These are phyloP conservation scores for Saccopteryx leptura DNA, from an alignment of 2,113 vertebrate species.

Conservation along the genomic window DNA sequence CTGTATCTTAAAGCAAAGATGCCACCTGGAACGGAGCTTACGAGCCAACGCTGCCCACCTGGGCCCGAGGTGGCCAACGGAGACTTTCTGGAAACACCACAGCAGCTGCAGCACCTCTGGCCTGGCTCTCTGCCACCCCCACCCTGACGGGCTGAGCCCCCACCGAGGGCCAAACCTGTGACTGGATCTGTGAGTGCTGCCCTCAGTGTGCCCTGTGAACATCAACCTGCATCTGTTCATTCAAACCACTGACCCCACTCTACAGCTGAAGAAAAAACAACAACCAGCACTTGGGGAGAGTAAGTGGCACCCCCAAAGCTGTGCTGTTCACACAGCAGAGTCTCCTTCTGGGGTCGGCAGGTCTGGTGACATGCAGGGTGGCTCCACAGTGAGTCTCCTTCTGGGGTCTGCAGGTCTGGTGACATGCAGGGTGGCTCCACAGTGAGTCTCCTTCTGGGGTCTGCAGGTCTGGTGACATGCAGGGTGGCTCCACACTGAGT, in stretches of 20 bases:
- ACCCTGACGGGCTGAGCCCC: background rate
- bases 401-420: background rate
- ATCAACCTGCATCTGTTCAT: rapidly evolving
- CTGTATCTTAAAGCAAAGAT: background rate
- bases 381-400: background rate
- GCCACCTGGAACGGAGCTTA: background rate
- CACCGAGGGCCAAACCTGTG: background rate
- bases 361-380: background rate
- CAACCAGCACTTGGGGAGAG: background rate
- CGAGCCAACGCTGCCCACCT: rapidly evolving
- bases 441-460: no score
- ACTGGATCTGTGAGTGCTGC: rapidly evolving
- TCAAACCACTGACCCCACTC: background rate
- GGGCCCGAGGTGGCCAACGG: rapidly evolving
- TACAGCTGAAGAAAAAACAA: background rate
- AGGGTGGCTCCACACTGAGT: no score
- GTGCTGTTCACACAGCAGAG: no score
- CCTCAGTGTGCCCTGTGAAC: background rate
- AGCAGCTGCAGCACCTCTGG: rapidly evolving
- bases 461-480: no score
- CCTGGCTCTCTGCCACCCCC: background rate
- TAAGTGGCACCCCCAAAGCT: background rate
- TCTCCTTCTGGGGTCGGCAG: background rate
- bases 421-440: no score
- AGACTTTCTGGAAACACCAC: background rate